Percentiles rank a stretch among this genome's conserved stretches.
phyloP scores from a whole-genome alignment of 2,113 vertebrate species.

The Regulus satrapa region DNA sequence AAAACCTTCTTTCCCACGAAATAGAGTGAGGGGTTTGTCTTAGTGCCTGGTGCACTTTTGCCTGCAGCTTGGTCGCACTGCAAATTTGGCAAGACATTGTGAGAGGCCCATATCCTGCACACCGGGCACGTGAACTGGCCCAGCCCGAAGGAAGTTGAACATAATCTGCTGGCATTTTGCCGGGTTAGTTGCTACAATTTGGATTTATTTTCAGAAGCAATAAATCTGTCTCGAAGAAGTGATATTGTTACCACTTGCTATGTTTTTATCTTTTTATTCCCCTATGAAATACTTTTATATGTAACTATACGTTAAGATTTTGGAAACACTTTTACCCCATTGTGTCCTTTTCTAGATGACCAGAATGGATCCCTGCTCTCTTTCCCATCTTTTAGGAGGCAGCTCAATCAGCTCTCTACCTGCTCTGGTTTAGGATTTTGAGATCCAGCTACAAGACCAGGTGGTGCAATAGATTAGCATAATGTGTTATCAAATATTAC shows the following conservation, averaged over 20 bases:
- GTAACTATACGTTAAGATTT: neutral
- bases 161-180: neutral
- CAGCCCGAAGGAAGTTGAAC: neutral
- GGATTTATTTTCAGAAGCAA: slow-evolving; percentile 7
- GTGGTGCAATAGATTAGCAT: neutral
- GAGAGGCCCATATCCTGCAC: neutral
- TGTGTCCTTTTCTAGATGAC: neutral
- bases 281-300: neutral
- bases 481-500: neutral
- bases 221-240: neutral
- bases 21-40: neutral
- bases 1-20: neutral
- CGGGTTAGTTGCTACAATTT: slow-evolving; percentile 7
- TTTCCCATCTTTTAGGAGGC: neutral
- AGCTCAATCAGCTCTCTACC: neutral
- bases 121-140: neutral
- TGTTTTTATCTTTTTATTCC: neutral
- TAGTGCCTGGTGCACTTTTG: neutral
- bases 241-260: neutral
- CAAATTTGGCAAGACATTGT: neutral
- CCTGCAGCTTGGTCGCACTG: neutral
- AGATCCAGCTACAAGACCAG: neutral
- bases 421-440: neutral
- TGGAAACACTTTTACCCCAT: neutral
- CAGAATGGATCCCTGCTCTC: neutral